Conservation (phyloP, 2,888 invertebrate genomes). For the Iselma pallidipennis region DNA sequence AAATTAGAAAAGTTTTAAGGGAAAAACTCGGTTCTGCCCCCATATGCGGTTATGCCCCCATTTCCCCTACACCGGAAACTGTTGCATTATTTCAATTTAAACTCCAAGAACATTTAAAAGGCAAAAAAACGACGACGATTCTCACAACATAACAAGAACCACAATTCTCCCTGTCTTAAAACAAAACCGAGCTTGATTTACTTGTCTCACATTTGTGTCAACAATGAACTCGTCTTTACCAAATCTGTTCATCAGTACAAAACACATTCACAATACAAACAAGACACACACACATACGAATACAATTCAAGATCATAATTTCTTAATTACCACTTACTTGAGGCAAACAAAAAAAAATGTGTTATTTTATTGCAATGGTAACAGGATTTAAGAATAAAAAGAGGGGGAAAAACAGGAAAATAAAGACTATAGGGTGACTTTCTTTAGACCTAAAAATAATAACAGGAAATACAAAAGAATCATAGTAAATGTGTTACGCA, state of each 20-base stretch:
- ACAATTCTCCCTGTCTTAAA: not conserved
- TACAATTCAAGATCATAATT: constrained; percentile 5
- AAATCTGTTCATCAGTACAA: constrained; percentile 12
- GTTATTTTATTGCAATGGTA: constrained; percentile 2
- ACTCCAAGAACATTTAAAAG: too few relatives aligned
- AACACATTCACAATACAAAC: not conserved
- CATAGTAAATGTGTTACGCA: too few relatives aligned
- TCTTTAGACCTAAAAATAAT: too few relatives aligned
- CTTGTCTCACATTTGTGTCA: constrained; percentile 7
- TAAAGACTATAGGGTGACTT: not conserved
- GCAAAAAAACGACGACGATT: too few relatives aligned
- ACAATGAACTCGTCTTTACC: constrained; percentile 11
- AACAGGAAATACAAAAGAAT: too few relatives aligned
- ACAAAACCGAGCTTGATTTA: constrained; percentile 4
- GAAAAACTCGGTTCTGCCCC: too few relatives aligned
- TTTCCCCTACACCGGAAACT: constrained; percentile 20
- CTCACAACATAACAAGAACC: not conserved
- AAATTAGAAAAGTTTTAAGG: too few relatives aligned
- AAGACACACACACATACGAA: not conserved
- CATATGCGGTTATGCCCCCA: too few relatives aligned
- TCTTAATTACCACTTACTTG: constrained; percentile 2
- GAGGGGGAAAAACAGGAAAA: not conserved
- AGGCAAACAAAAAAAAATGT: not conserved
- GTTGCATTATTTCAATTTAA: constrained; percentile 3
- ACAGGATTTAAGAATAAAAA: not conserved